These are phyloP conservation scores for Pterois miles DNA, from an alignment of 2,797 vertebrate species.

Conservation along the genomic window DNA sequence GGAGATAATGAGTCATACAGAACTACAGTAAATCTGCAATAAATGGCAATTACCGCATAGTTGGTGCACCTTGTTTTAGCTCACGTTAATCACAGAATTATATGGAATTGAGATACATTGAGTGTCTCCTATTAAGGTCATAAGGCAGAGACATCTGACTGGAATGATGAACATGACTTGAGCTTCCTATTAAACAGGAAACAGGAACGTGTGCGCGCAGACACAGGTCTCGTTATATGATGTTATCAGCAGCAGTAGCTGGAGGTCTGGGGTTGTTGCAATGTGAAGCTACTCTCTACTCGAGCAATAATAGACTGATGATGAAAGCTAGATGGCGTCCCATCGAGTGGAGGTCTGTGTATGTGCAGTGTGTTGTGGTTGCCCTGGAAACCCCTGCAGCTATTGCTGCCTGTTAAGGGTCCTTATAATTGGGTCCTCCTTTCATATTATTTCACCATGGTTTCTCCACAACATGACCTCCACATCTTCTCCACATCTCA, in stretches of 20 bases:
- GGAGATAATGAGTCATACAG: conserved; percentile 13
- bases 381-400: conserved; percentile 80
- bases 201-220: conserved; percentile 52
- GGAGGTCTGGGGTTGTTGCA: conserved; percentile 61
- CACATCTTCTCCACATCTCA: conserved; percentile 53
- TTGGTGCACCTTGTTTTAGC: conserved; percentile 4
- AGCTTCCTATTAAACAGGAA: conserved; percentile 47
- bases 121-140: conserved; percentile 39
- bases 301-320: conserved; percentile 76
- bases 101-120: conserved; percentile 12
- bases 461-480: conserved; percentile 70
- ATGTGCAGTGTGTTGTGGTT: conserved; percentile 67
- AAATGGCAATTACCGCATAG: conserved; percentile 22
- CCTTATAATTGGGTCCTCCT: conserved; percentile 85
- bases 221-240: conserved; percentile 65
- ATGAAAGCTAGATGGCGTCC: conserved; percentile 79
- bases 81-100: conserved; percentile 16
- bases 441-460: conserved; percentile 77
- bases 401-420: conserved; percentile 78
- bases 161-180: conserved; percentile 28
- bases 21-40: conserved; percentile 5
- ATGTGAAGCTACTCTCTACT: conserved; percentile 64
- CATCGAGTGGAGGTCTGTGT: conserved; percentile 65
- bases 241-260: conserved; percentile 61
- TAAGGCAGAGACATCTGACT: conserved; percentile 13